Conservation (phyloP, 1,140 invertebrate species). For the Pomphorhynchus laevis region DNA sequence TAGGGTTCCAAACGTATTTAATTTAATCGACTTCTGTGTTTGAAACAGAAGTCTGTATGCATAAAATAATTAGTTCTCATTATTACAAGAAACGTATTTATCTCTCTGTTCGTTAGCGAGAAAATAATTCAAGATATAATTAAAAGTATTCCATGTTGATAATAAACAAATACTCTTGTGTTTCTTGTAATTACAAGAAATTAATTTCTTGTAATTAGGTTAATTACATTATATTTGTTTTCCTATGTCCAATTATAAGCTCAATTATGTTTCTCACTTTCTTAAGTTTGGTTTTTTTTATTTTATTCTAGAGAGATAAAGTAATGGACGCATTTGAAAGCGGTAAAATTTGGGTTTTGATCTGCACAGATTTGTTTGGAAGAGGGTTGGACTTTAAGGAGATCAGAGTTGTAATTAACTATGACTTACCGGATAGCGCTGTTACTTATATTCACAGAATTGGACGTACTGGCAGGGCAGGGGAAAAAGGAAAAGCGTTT, state of each 20-base stretch:
- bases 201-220: background rate
- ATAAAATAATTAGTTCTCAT: no score
- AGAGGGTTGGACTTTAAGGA: constrained; percentile 86
- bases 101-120: no score
- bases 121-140: background rate
- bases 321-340: constrained; percentile 48
- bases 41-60: no score
- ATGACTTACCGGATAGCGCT: constrained; percentile 60
- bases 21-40: no score
- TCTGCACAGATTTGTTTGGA: constrained; percentile 80
- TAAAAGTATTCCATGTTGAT: background rate
- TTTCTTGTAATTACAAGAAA: background rate
- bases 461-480: constrained; percentile 64
- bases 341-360: constrained; percentile 67
- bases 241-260: background rate
- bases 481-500: constrained; percentile 40
- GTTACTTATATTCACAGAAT: constrained; percentile 73
- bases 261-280: background rate
- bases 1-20: no score
- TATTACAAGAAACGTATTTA: no score
- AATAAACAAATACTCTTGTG: background rate
- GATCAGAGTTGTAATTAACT: constrained; percentile 79
- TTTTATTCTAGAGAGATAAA: constrained; percentile 49
- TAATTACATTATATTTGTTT: background rate
- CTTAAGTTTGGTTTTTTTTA: background rate